Conservation (phyloP, 2,797 vertebrate species). For the Ammospiza maritima region DNA sequence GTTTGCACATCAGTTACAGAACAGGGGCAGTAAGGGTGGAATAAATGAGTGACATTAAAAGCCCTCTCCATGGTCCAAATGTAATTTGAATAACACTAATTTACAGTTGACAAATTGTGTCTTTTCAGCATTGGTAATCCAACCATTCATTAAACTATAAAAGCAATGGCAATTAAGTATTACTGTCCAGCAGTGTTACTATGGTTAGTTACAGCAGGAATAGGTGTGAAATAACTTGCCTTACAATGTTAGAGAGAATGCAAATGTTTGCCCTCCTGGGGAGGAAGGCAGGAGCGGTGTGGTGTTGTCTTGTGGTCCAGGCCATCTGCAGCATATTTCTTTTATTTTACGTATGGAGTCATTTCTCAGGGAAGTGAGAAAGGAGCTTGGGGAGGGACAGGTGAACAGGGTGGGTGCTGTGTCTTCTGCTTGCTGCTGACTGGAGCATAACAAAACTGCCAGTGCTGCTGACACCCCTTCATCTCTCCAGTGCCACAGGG, state of each 20-base stretch:
- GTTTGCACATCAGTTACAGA: constrained; percentile 47
- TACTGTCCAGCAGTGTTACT: not conserved
- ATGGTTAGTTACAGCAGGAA: constrained; percentile 35
- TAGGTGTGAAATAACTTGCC: constrained; percentile 33
- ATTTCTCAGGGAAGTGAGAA: not conserved
- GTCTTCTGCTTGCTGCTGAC: not conserved
- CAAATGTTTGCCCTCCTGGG: constrained; percentile 22
- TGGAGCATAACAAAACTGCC: not conserved
- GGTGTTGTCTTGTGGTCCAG: not conserved
- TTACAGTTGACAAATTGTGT: constrained; percentile 63
- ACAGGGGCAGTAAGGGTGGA: constrained; percentile 27
- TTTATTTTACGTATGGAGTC: not conserved
- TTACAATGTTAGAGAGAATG: not conserved
- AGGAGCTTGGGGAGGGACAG: fast-evolving
- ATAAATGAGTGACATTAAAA: constrained; percentile 64
- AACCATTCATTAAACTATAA: constrained; percentile 71
- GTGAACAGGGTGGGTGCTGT: not conserved
- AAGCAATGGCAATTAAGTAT: constrained; percentile 70
- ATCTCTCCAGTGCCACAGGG: not conserved
- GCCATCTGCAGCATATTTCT: not conserved
- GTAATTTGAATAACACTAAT: constrained; percentile 71
- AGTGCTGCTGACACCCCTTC: fast-evolving
- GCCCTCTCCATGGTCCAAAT: constrained; percentile 39
- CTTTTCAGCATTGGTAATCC: constrained; percentile 51
- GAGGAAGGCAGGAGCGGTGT: not conserved